Evolutionary conservation across 2,888 invertebrate species (phyloP).

Genomic region (Danaus chrysippus): DNA sequence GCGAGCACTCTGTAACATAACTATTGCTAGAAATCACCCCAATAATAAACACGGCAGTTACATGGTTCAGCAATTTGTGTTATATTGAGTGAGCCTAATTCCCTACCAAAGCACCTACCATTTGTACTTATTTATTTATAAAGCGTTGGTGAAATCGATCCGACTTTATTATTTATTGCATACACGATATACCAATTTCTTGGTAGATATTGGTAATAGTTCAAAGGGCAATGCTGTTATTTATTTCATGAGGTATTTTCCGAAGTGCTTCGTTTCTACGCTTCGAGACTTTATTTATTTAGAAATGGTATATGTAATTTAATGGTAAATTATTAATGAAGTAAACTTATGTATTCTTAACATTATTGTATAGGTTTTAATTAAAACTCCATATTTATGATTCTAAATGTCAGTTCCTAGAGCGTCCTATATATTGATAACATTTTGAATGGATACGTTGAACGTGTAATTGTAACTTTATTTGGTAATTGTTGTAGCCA

Average conservation of each 20-base stretch:
- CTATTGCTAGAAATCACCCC: slow-evolving; percentile 9
- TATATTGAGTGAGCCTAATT: slow-evolving; percentile 30
- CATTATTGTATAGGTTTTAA: neutral
- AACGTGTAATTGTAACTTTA: slow-evolving; percentile 14
- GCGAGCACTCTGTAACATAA: neutral
- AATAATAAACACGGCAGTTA: slow-evolving; percentile 29
- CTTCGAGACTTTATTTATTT: slow-evolving; percentile 30
- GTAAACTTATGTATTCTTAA: slow-evolving; percentile 12
- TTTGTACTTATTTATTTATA: slow-evolving; percentile 37
- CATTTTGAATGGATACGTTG: too few species aligned
- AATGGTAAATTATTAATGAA: slow-evolving; percentile 19
- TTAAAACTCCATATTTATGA: neutral
- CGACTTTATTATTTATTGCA: slow-evolving; percentile 37
- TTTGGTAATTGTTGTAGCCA: slow-evolving; percentile 13
- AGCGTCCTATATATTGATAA: neutral
- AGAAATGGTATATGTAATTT: slow-evolving; percentile 25
- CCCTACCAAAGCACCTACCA: slow-evolving; percentile 29
- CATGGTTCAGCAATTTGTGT: slow-evolving; percentile 32
- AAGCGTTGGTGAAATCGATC: slow-evolving; percentile 35
- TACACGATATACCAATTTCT: slow-evolving; percentile 38
- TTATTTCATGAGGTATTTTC: slow-evolving; percentile 36
- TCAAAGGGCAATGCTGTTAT: slow-evolving; percentile 36
- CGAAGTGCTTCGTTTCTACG: slow-evolving; percentile 22
- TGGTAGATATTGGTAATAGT: slow-evolving; percentile 37
- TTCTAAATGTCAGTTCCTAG: neutral